phyloP scores from a whole-genome alignment of 2,797 vertebrate genomes.

The Sebastes cheni region DNA sequence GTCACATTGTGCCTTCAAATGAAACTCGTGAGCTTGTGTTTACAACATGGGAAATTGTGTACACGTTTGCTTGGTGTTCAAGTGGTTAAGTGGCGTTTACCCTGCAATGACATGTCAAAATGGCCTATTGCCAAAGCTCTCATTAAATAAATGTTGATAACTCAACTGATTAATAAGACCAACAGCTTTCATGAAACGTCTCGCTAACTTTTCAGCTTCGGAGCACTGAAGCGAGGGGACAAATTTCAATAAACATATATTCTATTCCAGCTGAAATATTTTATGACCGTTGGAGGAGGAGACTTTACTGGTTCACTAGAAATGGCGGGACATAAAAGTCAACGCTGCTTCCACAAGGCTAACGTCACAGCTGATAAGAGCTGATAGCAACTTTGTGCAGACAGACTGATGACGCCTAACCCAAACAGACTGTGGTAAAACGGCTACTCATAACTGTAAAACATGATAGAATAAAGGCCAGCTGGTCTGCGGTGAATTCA shows the following conservation, averaged over 20 bases:
- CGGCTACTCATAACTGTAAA: background rate
- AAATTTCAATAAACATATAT: too few relatives aligned
- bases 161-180: background rate
- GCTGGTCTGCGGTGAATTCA: background rate
- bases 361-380: conserved; percentile 35
- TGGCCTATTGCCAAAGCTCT: background rate
- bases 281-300: background rate
- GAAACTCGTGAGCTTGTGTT: too few relatives aligned
- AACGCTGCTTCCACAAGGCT: background rate
- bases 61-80: too few relatives aligned
- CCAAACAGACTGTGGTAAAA: background rate
- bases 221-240: background rate
- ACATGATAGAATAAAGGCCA: background rate
- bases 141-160: background rate
- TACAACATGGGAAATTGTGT: too few relatives aligned
- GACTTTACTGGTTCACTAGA: background rate
- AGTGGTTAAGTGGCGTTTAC: too few relatives aligned
- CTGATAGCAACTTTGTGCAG: background rate
- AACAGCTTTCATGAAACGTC: background rate
- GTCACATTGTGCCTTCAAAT: too few relatives aligned
- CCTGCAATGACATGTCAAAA: too few relatives aligned
- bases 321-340: background rate
- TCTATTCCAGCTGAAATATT: background rate
- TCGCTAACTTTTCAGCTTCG: background rate
- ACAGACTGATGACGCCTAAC: background rate